These are phyloP conservation scores for Imbricaverruca yamaguchii DNA, from an alignment of 2,888 invertebrate genomes.

Conservation along the genomic window DNA sequence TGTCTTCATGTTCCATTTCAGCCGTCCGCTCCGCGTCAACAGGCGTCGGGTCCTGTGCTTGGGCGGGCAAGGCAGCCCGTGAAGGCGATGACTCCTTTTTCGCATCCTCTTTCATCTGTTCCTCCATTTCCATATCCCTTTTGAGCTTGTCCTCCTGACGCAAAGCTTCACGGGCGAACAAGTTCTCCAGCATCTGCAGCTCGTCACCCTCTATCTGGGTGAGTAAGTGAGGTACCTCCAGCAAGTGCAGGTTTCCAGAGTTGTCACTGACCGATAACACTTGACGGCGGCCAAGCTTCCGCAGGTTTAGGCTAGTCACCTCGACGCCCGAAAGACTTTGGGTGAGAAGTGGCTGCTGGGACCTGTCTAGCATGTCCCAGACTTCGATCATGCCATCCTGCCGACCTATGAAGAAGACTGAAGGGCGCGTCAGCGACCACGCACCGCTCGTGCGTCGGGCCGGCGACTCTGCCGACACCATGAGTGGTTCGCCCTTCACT, in stretches of 20 bases:
- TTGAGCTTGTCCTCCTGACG: background rate
- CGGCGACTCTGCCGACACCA: background rate
- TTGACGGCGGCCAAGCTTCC: background rate
- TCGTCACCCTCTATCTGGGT: background rate
- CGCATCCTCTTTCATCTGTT: background rate
- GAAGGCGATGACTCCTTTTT: background rate
- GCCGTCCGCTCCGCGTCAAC: background rate
- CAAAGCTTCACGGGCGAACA: background rate
- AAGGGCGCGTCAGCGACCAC: constrained; percentile 70
- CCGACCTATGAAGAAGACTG: constrained; percentile 60
- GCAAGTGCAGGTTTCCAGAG: background rate
- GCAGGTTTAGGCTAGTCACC: constrained; percentile 52
- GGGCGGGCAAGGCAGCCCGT: background rate
- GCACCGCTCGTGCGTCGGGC: constrained; percentile 38
- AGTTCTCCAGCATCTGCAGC: background rate
- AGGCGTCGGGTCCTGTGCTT: too few species aligned
- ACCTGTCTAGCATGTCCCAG: constrained; percentile 67
- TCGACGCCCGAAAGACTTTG: constrained; percentile 59
- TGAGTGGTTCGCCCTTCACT: background rate
- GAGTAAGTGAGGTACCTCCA: background rate
- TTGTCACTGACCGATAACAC: constrained; percentile 1
- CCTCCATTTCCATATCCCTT: background rate
- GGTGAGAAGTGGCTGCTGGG: constrained; percentile 58
- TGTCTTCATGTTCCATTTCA: background rate
- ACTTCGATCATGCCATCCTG: constrained; percentile 68